Conservation (phyloP, 1,140 invertebrate species). For the Drosophila willistoni region DNA sequence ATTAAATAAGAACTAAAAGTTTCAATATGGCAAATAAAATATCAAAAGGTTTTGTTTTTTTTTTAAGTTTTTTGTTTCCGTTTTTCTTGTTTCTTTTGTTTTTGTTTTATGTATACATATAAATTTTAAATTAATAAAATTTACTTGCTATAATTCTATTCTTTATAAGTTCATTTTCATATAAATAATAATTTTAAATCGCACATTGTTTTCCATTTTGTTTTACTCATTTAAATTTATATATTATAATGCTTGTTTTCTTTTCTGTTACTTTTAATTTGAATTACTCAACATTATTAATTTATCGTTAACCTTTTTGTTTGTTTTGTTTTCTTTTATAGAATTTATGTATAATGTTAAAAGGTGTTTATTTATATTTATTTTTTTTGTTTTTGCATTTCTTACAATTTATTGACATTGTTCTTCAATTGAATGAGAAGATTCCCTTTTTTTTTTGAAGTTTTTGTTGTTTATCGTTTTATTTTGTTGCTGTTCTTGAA, state of each 20-base stretch:
- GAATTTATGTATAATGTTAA: conserved; percentile 63
- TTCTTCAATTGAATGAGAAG: conserved; percentile 65
- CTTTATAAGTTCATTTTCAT: conserved; percentile 76
- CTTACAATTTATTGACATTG: conserved; percentile 78
- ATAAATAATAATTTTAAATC: conserved; percentile 80
- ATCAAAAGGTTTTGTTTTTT: neutral
- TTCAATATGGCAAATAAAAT: conserved; percentile 9
- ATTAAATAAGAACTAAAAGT: too few species aligned
- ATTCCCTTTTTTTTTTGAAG: conserved; percentile 5
- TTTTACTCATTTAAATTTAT: conserved; percentile 44
- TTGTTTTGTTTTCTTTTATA: conserved; percentile 43
- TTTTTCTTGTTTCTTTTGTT: conserved; percentile 46
- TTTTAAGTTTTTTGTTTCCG: conserved; percentile 29
- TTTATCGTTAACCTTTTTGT: conserved; percentile 67
- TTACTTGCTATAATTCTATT: conserved; percentile 80
- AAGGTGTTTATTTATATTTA: conserved; percentile 43
- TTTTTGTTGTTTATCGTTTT: neutral
- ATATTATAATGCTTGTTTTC: conserved; percentile 28
- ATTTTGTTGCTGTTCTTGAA: conserved; percentile 31
- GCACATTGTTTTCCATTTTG: conserved; percentile 54
- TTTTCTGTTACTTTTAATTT: conserved; percentile 66
- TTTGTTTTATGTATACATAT: conserved; percentile 69
- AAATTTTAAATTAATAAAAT: conserved; percentile 81
- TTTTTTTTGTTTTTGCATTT: conserved; percentile 38
- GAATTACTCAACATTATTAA: conserved; percentile 80